Evolutionary conservation across 2,888 invertebrate genomes (phyloP).

Genomic region (Lomographa bimaculata): DNA sequence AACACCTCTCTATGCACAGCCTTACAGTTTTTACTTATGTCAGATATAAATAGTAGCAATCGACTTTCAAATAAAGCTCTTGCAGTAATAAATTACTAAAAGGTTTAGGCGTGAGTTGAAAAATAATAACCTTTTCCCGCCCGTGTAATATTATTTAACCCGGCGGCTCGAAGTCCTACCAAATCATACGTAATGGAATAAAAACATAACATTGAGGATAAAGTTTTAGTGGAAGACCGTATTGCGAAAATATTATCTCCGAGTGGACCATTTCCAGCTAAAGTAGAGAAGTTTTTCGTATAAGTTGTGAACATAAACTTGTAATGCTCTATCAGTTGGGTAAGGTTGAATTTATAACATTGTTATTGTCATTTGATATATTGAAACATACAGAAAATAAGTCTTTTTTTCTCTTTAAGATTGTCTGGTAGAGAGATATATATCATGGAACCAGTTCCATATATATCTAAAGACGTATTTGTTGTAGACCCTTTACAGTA

Average conservation of each 20-base stretch:
- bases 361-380: too few relatives aligned
- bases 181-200: slow-evolving; percentile 65
- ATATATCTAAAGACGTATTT: too few relatives aligned
- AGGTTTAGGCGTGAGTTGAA: slow-evolving; percentile 23
- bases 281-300: slow-evolving; percentile 5
- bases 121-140: slow-evolving; percentile 25
- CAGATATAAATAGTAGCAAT: too few relatives aligned
- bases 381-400: too few relatives aligned
- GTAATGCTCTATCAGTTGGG: neutral
- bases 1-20: too few relatives aligned
- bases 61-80: too few relatives aligned
- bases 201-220: slow-evolving; percentile 53
- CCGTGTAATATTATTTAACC: slow-evolving; percentile 51
- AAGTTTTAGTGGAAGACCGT: slow-evolving; percentile 44
- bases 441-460: too few relatives aligned
- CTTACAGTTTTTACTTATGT: too few relatives aligned
- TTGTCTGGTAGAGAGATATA: too few relatives aligned
- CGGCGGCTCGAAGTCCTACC: slow-evolving; percentile 46
- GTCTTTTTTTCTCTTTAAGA: too few relatives aligned
- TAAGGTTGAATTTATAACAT: neutral
- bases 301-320: neutral
- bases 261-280: slow-evolving; percentile 7
- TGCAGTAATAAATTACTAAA: too few relatives aligned
- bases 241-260: slow-evolving; percentile 13
- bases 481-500: too few relatives aligned